Base-by-base conservation (phyloP, 2,888 invertebrate species). In the Heliconius aoede region DNA sequence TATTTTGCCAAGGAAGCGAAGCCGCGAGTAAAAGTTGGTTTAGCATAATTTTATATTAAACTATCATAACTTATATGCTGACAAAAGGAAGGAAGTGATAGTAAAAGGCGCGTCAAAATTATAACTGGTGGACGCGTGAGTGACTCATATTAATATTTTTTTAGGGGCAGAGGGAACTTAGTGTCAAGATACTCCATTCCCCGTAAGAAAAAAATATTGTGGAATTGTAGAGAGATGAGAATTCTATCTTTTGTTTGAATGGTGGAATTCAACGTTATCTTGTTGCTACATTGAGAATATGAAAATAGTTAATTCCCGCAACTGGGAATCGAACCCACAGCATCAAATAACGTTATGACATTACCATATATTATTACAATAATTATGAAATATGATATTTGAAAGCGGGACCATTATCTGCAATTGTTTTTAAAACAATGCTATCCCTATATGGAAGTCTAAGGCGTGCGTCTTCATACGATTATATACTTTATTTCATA, bases 371-470 rank as follows among this genome's bases (percentile, higher is more conserved):
- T 64, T 65, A 65, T 15, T n/a, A n/a, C n/a, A 65, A 36, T 24
- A 40, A 61, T 72, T 72, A 61, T 60, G 72, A 60, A 72, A 72
- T 62, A 30, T 75, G 68, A 76, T 68, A 74, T 68, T 74, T 74
- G 76, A 78, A 76, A 79, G 79, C 71, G 55, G 69, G 68, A 69
- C 74, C 73, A 78, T 79, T 76, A 40, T 78, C 60, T 74, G 3
- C 79, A 74, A 79, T 79, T 79, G 79, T 79, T 76, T 77, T 79
- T 76, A 76, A 79, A 76, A 79, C 79, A 79, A 79, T 79, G 60
- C 76, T 65, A 62, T 73, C 76, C 79, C 78, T 76, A 79, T 76
- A 78, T 74, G 79, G 78, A 76, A 60, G 58, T 61, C 76, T 32
- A 55, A 74, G 76, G 76, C 76, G 73, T 74, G 18, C 26, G 24